Evolutionary conservation across 2,113 vertebrate genomes (phyloP), one percentile per base, ranked within the genome.

Genomic region (Eulemur rufifrons): DNA sequence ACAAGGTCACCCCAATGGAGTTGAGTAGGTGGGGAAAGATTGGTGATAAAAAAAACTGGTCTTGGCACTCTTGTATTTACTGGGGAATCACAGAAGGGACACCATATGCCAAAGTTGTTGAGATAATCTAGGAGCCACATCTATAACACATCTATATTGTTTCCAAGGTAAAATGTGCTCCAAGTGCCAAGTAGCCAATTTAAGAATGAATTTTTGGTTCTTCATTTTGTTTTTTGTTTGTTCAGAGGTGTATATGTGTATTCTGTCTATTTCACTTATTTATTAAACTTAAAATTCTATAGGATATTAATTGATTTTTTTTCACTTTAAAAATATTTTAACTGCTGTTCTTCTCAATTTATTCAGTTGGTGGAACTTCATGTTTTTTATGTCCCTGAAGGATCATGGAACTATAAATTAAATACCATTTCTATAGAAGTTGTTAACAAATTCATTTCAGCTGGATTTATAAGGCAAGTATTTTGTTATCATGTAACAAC

Each of bases 381-480:
- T 98, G 99, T 99, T 92, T 98, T 99, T 97, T 99, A 98, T 98
- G 99, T 99, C 93, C 99, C 99, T 88, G 98, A 99, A 96, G 99
- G 99, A 96, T 98, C 99, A 68, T 99, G 99, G 99, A 98, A 99
- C 96, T 98, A 98, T 97, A 99, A 99, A 96, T 98, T 99, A 96
- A 99, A 99, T 97, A 99, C 99, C 88, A 97, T 99, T 95, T 98
- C 99, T 63, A 91, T 99, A 80, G 98, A 99, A 96, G 98, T 99
- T 95, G 98, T 98, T 85, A 99, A 98, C 61, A 99, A 98, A 94
- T 99, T 99, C 86, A 87, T 99, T 98, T 99, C 99, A 89, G 99
- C 99, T 9, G 99, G 99, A 86, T 99, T 99, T 98, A 99, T 99
- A 98, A 99, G 99, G 99, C 99, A 96, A 98, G 98, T 96, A 85